phyloP scores from a whole-genome alignment of 2,888 invertebrate genomes.

The Cheilosia grossa region DNA sequence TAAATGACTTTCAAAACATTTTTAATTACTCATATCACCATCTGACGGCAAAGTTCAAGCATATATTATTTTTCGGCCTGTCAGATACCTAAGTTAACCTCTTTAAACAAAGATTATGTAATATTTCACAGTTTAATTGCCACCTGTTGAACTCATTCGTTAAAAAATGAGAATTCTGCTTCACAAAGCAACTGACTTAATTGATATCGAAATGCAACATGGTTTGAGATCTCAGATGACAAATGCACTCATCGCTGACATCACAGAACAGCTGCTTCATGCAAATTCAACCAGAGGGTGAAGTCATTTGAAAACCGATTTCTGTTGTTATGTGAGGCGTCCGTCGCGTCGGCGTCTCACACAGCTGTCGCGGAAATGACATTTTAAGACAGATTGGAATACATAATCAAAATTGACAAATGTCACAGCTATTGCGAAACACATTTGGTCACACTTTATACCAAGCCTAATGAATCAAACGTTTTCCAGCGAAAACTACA shows the following conservation, averaged over 20 bases:
- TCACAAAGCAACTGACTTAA: not conserved
- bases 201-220: conserved; percentile 5
- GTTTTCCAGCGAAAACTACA: conserved; percentile 13
- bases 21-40: no score
- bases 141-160: no score
- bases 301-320: conserved; percentile 44
- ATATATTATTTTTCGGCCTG: no score
- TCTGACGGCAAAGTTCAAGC: no score
- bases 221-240: conserved; percentile 4
- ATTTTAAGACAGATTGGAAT: conserved; percentile 7
- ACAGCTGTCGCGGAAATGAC: conserved; percentile 27
- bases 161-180: no score
- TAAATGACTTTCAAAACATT: no score
- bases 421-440: conserved; percentile 27
- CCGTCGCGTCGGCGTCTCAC: no score
- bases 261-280: conserved; percentile 17
- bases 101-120: no score
- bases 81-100: no score
- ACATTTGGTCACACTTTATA: conserved; percentile 13
- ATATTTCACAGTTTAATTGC: no score
- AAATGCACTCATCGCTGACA: conserved; percentile 46
- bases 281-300: conserved; percentile 29
- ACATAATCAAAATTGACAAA: conserved; percentile 17
- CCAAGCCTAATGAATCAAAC: conserved; percentile 14
- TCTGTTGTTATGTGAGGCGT: conserved; percentile 8